Percentiles rank a stretch among this genome's conserved stretches.
Evolutionary conservation across 2,113 vertebrate genomes (phyloP).

Genomic region (Caranx melampygus): DNA sequence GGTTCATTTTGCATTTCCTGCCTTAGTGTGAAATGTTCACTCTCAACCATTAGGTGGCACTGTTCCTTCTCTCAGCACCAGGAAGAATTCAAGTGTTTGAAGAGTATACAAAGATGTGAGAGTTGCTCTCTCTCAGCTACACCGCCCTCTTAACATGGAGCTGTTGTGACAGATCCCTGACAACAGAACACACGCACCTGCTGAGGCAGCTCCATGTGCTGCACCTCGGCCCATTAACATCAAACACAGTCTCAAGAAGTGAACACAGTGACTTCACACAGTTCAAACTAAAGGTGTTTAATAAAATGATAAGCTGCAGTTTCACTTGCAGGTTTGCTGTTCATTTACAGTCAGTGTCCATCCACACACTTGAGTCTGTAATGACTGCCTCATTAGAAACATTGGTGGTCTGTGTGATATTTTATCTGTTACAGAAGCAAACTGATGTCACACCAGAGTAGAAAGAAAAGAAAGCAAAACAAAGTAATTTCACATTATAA

Average conservation of each 20-base stretch:
- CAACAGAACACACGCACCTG: not conserved
- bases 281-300: slow-evolving; percentile 51
- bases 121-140: not conserved
- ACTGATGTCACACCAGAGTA: too few species aligned
- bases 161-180: not conserved
- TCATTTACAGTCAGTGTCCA: slow-evolving; percentile 22
- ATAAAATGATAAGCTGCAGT: slow-evolving; percentile 45
- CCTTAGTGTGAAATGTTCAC: not conserved
- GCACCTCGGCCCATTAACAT: not conserved
- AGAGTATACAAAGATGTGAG: not conserved
- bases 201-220: not conserved
- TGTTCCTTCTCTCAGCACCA: not conserved
- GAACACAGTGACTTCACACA: not conserved
- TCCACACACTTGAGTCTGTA: not conserved
- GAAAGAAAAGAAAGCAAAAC: too few species aligned
- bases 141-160: not conserved
- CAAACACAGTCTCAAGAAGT: not conserved
- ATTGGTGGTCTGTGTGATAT: too few species aligned
- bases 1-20: not conserved
- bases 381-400: too few species aligned
- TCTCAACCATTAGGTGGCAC: slow-evolving; percentile 41
- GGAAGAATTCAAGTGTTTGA: not conserved
- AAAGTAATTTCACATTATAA: too few species aligned
- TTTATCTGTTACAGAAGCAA: too few species aligned
- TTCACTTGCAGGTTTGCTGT: too few species aligned